A percentile compares a stretch with the other conserved stretches of the same genome.
These are phyloP conservation scores for Cherax destructor DNA, from an alignment of 1,140 invertebrate genomes.

Conservation along the genomic window DNA sequence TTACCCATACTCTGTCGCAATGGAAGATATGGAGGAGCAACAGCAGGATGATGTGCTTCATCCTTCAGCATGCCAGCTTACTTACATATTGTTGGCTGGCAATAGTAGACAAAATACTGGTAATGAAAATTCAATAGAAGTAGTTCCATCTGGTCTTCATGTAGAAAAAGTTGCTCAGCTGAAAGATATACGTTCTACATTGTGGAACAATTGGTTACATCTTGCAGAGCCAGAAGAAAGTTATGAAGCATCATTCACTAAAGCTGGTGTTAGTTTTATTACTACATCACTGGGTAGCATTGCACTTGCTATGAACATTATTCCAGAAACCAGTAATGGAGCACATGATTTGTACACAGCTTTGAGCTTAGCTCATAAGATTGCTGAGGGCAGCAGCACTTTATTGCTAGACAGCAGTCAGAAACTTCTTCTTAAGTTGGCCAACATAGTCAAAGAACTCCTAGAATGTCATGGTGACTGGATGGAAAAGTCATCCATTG, in stretches of 20 bases:
- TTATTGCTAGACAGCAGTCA: background rate
- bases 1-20: background rate
- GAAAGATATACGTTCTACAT: constrained; percentile 75
- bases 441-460: constrained; percentile 21
- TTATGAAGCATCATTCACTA: constrained; percentile 61
- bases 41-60: constrained; percentile 1
- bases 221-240: constrained; percentile 61
- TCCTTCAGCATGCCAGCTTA: constrained; percentile 54
- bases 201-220: constrained; percentile 77
- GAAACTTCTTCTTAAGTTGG: constrained; percentile 14
- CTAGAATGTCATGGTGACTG: constrained; percentile 21
- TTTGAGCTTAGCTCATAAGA: constrained; percentile 14
- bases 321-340: constrained; percentile 9
- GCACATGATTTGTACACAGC: constrained; percentile 16
- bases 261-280: constrained; percentile 38
- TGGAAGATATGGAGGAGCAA: constrained; percentile 36
- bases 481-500: constrained; percentile 33
- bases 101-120: background rate
- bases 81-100: constrained; percentile 54
- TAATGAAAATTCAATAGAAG: constrained; percentile 39
- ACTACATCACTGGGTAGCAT: constrained; percentile 19
- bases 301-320: constrained; percentile 11
- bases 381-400: background rate
- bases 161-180: constrained; percentile 75
- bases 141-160: constrained; percentile 74